Conservation (phyloP, 2,113 vertebrate genomes). For the Pseudorhombus dupliciocellatus region DNA sequence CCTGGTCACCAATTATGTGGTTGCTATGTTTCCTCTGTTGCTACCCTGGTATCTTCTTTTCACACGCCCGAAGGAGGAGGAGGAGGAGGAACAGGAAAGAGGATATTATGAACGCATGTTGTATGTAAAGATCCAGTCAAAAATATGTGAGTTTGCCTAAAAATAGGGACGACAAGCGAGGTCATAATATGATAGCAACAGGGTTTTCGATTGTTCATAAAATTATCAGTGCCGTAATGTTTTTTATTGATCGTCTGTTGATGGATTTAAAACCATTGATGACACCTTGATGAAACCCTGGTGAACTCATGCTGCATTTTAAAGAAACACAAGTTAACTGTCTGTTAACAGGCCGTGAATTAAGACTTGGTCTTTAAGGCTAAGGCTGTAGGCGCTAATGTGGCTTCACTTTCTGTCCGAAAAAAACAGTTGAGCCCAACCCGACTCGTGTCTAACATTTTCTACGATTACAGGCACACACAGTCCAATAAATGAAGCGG, state of each 20-base stretch:
- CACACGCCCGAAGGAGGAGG: slow-evolving; percentile 44
- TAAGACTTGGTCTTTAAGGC: no score
- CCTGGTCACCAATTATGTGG: slow-evolving; percentile 69
- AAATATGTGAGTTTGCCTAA: slow-evolving; percentile 6
- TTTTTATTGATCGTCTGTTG: not conserved
- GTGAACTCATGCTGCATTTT: no score
- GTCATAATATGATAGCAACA: not conserved
- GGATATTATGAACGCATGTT: slow-evolving; percentile 36
- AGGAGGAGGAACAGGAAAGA: not conserved
- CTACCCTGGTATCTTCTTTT: slow-evolving; percentile 67
- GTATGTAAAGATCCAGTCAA: slow-evolving; percentile 15
- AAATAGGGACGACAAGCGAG: not conserved
- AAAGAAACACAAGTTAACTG: no score
- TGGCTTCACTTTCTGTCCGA: no score
- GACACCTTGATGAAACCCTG: no score
- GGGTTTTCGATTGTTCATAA: not conserved
- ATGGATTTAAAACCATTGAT: not conserved
- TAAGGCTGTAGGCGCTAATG: no score
- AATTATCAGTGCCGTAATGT: not conserved
- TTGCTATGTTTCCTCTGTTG: slow-evolving; percentile 73
- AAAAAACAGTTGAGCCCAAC: no score
- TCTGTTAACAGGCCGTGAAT: not conserved
- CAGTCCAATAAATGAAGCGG: no score
- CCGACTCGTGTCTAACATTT: no score
- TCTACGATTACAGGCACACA: no score